Percentiles rank a stretch among this genome's conserved stretches.
phyloP scores from a whole-genome alignment of 2,797 vertebrate species.

The Numenius phaeopus region DNA sequence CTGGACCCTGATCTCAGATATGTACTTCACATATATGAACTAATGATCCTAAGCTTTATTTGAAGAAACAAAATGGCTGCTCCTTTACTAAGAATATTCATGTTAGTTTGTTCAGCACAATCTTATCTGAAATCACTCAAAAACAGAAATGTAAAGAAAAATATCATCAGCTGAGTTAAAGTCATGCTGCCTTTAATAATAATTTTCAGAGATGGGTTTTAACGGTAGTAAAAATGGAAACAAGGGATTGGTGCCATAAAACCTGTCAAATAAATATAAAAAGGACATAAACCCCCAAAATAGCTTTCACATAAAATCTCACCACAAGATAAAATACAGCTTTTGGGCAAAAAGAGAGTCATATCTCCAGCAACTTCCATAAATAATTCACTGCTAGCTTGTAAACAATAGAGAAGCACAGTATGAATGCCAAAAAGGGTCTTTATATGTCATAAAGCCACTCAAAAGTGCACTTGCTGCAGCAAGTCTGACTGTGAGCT shows the following conservation, averaged over 20 bases:
- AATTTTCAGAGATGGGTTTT: slow-evolving; percentile 51
- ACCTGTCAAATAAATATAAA: slow-evolving; percentile 65
- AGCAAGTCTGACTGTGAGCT: slow-evolving; percentile 82
- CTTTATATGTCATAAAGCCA: slow-evolving; percentile 83
- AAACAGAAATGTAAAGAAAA: slow-evolving; percentile 49
- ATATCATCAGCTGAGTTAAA: slow-evolving; percentile 31
- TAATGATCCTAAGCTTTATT: neutral
- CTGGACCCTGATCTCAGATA: neutral
- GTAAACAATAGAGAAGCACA: slow-evolving; percentile 80
- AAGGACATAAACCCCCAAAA: slow-evolving; percentile 53
- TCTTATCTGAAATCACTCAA: slow-evolving; percentile 18
- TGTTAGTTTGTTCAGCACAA: neutral
- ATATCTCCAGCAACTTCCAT: slow-evolving; percentile 73
- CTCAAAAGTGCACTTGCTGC: slow-evolving; percentile 80
- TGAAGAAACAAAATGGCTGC: slow-evolving; percentile 12
- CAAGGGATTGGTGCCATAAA: slow-evolving; percentile 59
- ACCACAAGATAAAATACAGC: slow-evolving; percentile 70
- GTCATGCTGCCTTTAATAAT: slow-evolving; percentile 50
- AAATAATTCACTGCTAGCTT: slow-evolving; percentile 81
- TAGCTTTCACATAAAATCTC: slow-evolving; percentile 71
- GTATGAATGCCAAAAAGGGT: slow-evolving; percentile 80
- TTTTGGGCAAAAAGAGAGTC: slow-evolving; percentile 60
- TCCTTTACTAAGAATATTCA: slow-evolving; percentile 13
- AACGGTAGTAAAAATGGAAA: slow-evolving; percentile 56
- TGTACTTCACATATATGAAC: neutral